These are phyloP conservation scores for Erpobdella octoculata DNA, from an alignment of 2,888 invertebrate species.

Conservation along the genomic window DNA sequence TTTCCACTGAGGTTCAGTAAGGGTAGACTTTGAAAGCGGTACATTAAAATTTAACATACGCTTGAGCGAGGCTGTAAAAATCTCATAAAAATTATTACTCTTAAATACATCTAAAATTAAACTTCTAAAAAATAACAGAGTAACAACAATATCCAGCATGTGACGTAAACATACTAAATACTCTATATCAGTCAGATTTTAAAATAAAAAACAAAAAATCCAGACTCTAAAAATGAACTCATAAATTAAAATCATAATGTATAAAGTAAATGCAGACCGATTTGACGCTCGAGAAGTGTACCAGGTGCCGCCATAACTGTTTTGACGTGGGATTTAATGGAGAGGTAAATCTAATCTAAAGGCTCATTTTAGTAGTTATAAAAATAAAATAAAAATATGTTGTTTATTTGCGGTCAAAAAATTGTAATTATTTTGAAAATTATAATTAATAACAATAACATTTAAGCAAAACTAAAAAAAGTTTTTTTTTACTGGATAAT, in stretches of 20 bases:
- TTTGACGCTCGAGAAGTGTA: conserved; percentile 18
- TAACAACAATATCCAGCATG: no score
- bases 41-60: conserved; percentile 91
- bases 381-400: not conserved
- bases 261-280: not conserved
- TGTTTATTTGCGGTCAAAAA: no score
- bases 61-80: conserved; percentile 66
- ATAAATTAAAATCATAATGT: not conserved
- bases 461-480: no score
- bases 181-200: not conserved
- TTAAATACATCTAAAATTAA: not conserved
- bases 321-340: conserved; percentile 15
- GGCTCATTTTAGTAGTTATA: not conserved
- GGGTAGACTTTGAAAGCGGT: conserved; percentile 65
- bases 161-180: no score
- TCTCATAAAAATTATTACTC: conserved; percentile 7
- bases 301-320: conserved; percentile 23
- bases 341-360: not conserved
- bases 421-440: no score
- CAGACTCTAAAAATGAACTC: not conserved
- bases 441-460: no score
- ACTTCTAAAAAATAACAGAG: no score
- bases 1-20: conserved; percentile 83
- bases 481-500: no score
- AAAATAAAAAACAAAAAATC: not conserved